Conservation (phyloP, 92 coral and sea anemone species). For the Porites rus region DNA sequence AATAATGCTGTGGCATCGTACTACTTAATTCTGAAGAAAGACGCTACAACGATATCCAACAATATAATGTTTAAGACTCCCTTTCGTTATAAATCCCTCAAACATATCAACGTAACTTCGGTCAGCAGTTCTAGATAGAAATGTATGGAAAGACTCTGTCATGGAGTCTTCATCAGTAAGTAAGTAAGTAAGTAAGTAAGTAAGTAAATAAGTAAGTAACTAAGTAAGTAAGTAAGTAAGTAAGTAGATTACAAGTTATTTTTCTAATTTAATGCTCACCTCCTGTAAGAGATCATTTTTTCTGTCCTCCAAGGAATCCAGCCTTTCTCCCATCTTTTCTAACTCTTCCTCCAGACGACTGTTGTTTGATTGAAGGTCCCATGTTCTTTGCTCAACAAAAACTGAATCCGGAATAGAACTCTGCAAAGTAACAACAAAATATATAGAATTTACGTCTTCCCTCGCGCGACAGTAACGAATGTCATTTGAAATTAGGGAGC, state of each 20-base stretch:
- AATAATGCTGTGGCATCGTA: neutral
- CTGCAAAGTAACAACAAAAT: constrained; percentile 3
- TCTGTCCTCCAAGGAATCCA: constrained; percentile 69
- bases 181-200: no score
- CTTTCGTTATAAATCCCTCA: no score
- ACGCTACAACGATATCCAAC: neutral
- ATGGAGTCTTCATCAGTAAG: no score
- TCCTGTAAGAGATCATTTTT: constrained; percentile 37
- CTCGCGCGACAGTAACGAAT: no score
- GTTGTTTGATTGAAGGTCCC: constrained; percentile 70
- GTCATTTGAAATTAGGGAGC: no score
- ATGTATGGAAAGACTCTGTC: no score
- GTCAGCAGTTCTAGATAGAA: no score
- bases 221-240: no score
- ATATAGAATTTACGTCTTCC: neutral
- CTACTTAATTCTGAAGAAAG: neutral
- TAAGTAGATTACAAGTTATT: no score
- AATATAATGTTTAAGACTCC: no score
- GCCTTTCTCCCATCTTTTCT: constrained; percentile 63
- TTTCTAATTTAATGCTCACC: neutral
- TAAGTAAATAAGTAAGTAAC: no score
- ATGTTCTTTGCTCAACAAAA: constrained; percentile 67
- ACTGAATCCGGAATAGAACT: neutral
- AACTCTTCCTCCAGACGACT: constrained; percentile 83
- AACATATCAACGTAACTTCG: no score